These are phyloP conservation scores for Myripristis jacobus DNA, from an alignment of 2,797 vertebrate genomes.

Conservation along the genomic window DNA sequence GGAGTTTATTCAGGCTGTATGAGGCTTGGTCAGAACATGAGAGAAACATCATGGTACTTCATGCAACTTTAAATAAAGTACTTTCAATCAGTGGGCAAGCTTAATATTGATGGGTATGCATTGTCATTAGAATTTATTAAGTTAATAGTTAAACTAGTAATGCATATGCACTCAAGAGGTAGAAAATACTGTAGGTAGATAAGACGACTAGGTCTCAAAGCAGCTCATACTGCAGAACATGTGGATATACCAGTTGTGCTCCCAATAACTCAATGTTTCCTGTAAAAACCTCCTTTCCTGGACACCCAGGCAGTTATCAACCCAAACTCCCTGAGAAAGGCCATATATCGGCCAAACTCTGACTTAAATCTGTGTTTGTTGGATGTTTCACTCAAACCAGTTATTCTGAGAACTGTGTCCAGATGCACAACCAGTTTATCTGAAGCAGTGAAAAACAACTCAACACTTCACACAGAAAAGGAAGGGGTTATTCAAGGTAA, in stretches of 20 bases:
- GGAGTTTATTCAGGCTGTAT: not conserved
- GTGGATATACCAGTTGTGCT: no score
- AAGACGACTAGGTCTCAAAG: not conserved
- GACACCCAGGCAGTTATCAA: conserved; percentile 19
- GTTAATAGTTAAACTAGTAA: not conserved
- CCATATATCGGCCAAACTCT: conserved; percentile 24
- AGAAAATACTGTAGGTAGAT: not conserved
- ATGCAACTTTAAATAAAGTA: no score
- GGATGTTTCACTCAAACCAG: conserved; percentile 39
- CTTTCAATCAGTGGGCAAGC: no score
- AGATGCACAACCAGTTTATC: conserved; percentile 43
- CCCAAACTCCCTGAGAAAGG: not conserved
- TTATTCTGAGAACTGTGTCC: conserved; percentile 39
- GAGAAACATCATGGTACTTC: not conserved
- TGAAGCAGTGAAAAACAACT: conserved; percentile 24
- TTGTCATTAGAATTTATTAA: not conserved
- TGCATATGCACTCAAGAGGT: not conserved
- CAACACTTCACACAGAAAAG: not conserved
- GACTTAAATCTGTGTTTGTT: conserved; percentile 32
- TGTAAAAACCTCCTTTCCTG: not conserved
- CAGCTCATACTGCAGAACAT: not conserved
- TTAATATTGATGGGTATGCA: no score
- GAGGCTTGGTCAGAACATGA: not conserved
- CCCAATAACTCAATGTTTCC: not conserved
- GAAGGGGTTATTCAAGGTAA: not conserved